Evolutionary conservation across 2,113 vertebrate genomes (phyloP).

Genomic region (Sylvia atricapilla): DNA sequence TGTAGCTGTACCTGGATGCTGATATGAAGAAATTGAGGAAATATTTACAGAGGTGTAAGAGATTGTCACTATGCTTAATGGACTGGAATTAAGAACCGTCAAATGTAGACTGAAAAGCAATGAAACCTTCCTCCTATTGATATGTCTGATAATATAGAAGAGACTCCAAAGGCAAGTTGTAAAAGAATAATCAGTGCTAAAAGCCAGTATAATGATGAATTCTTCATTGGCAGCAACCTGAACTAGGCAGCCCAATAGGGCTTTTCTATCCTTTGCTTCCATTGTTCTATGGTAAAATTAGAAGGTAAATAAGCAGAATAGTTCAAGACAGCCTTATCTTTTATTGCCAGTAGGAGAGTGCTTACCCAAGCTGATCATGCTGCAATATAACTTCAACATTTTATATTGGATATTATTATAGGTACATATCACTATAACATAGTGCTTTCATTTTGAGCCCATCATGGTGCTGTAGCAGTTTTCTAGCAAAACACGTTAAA

Average conservation of each 20-base stretch:
- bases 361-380: slow-evolving; percentile 60
- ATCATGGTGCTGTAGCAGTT: slow-evolving; percentile 40
- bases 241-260: not conserved
- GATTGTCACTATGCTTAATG: not conserved
- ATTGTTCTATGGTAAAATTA: slow-evolving; percentile 41
- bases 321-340: slow-evolving; percentile 29
- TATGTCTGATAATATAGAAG: not conserved
- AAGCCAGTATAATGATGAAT: not conserved
- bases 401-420: slow-evolving; percentile 66
- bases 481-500: slow-evolving; percentile 37
- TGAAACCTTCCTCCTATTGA: not conserved
- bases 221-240: not conserved
- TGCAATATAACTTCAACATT: slow-evolving; percentile 42
- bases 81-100: not conserved
- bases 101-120: not conserved
- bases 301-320: slow-evolving; percentile 49
- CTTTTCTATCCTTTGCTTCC: not conserved
- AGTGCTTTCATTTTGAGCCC: slow-evolving; percentile 72
- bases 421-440: slow-evolving; percentile 68
- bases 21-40: not conserved
- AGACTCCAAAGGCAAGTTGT: not conserved
- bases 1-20: not conserved
- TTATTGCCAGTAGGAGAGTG: slow-evolving; percentile 55
- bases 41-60: not conserved
- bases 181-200: not conserved